A percentile compares a stretch with the other conserved stretches of the same genome.
These are phyloP conservation scores for Aporrectodea caliginosa DNA, from an alignment of 1,140 invertebrate species.

Conservation along the genomic window DNA sequence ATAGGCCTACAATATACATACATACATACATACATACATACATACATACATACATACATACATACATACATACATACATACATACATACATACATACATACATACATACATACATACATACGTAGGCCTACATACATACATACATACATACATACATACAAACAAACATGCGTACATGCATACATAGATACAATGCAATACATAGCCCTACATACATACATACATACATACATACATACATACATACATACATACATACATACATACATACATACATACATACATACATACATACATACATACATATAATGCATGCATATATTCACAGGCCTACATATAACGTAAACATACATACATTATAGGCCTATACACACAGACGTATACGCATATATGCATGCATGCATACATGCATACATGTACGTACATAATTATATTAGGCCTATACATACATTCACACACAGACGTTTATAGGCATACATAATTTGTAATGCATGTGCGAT, in stretches of 20 bases:
- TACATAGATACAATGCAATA: background rate
- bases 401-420: background rate
- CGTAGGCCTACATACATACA: too few relatives aligned
- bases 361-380: background rate
- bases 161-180: too few relatives aligned
- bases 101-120: conserved; percentile 15
- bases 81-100: conserved; percentile 23
- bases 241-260: conserved; percentile 12
- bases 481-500: too few relatives aligned
- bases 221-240: conserved; percentile 13
- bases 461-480: too few relatives aligned
- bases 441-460: too few relatives aligned
- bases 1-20: background rate
- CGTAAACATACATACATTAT: too few relatives aligned
- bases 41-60: conserved; percentile 7
- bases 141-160: conserved; percentile 12
- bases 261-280: conserved; percentile 9
- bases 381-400: background rate
- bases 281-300: background rate
- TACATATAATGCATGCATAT: background rate
- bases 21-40: conserved; percentile 8
- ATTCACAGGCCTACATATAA: too few relatives aligned
- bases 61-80: conserved; percentile 24
- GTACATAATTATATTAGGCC: background rate
- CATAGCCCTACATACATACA: conserved; percentile 12